Evolutionary conservation across 2,888 invertebrate genomes (phyloP).

Genomic region (Dioctria rufipes): DNA sequence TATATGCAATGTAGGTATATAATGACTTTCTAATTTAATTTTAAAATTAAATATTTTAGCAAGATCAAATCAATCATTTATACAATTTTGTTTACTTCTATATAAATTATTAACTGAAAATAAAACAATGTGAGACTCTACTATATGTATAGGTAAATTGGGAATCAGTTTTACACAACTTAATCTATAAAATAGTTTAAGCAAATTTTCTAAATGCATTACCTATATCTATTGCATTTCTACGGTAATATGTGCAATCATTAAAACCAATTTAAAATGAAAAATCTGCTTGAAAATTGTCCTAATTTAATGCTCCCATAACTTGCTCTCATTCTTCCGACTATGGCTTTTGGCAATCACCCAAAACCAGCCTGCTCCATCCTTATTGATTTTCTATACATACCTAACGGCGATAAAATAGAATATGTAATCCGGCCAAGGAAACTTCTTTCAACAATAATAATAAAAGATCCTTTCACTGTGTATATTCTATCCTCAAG

Average conservation of each 20-base stretch:
- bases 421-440: conserved; percentile 27
- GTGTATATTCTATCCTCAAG: conserved; percentile 5
- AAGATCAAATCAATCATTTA: no score
- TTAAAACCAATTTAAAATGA: conserved; percentile 35
- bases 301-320: conserved; percentile 40
- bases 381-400: conserved; percentile 13
- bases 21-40: no score
- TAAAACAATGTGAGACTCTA: no score
- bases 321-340: conserved; percentile 36
- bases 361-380: conserved; percentile 15
- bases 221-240: no score
- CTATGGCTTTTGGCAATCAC: conserved; percentile 22
- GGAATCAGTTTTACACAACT: no score
- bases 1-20: no score
- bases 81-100: no score
- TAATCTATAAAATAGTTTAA: no score
- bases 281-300: conserved; percentile 39
- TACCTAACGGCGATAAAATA: conserved; percentile 19
- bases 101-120: no score
- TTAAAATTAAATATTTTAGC: no score
- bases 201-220: no score
- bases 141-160: no score
- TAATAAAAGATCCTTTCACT: conserved; percentile 11
- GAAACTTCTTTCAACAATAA: conserved; percentile 1
- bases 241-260: background rate